A percentile compares a stretch with the other conserved stretches of the same genome.
These are phyloP conservation scores for Cataglyphis rosenhaueri DNA, from an alignment of 2,888 invertebrate species.

Conservation along the genomic window DNA sequence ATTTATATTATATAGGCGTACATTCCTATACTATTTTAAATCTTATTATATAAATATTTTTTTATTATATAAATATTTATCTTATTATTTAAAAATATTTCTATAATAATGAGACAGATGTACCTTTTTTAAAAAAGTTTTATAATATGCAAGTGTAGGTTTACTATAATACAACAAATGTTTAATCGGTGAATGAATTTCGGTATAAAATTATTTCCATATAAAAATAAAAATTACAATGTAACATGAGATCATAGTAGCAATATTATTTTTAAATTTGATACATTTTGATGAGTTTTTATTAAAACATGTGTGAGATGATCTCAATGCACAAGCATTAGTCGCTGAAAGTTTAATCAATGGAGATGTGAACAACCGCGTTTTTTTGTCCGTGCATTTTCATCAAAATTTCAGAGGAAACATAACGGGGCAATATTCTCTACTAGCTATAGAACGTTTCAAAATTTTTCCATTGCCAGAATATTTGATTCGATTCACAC, in stretches of 20 bases:
- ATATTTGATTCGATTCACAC: not conserved
- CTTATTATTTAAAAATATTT: not conserved
- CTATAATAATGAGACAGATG: not conserved
- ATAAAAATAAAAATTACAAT: not conserved
- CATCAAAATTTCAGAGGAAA: conserved; percentile 26
- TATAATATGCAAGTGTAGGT: not conserved
- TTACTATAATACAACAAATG: not conserved
- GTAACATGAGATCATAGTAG: not conserved
- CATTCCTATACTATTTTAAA: not conserved
- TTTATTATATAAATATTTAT: not conserved
- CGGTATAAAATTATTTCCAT: not conserved
- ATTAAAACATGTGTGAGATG: conserved; percentile 28
- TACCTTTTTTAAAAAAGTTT: not conserved
- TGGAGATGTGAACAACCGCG: not conserved
- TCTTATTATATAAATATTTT: not conserved
- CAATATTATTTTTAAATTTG: conserved; percentile 36
- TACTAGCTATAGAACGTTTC: not conserved
- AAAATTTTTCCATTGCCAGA: conserved; percentile 18
- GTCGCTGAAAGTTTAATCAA: conserved; percentile 29
- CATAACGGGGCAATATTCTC: conserved; percentile 13
- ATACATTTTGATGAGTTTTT: not conserved
- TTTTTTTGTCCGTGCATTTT: conserved; percentile 1
- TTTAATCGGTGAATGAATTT: not conserved
- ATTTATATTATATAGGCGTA: not conserved
- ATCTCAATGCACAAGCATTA: conserved; percentile 23